phyloP scores from a whole-genome alignment of 2,888 invertebrate genomes.

The Ecdyonurus torrentis region DNA sequence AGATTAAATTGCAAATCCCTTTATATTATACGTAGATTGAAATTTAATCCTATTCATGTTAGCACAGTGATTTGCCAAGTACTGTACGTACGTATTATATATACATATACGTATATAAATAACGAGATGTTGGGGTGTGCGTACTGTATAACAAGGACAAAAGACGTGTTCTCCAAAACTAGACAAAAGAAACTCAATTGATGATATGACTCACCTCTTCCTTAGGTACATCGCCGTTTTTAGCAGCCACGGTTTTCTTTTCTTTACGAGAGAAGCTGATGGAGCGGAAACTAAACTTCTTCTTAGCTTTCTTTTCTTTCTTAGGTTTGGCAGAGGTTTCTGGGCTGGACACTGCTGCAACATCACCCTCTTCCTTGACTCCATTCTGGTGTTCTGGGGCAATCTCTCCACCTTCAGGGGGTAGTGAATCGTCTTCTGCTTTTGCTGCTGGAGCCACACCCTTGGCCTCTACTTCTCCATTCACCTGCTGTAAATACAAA shows the following conservation, averaged over 20 bases:
- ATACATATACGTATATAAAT: too few species aligned
- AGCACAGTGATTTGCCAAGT: too few species aligned
- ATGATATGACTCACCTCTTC: constrained; percentile 20
- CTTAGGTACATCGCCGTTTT: constrained; percentile 38
- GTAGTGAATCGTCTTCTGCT: background rate
- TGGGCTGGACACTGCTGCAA: constrained; percentile 39
- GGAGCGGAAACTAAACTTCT: constrained; percentile 79
- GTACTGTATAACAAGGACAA: too few species aligned
- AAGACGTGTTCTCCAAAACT: too few species aligned
- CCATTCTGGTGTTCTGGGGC: background rate
- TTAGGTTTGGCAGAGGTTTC: constrained; percentile 31
- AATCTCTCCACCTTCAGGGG: background rate
- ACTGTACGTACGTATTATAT: too few species aligned
- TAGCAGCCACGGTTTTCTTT: constrained; percentile 46
- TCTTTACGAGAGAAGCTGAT: constrained; percentile 78
- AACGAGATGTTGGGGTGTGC: too few species aligned
- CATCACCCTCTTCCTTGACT: constrained; percentile 44
- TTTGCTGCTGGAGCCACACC: background rate
- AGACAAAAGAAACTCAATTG: too few species aligned
- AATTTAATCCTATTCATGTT: too few species aligned
- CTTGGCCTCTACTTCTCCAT: background rate
- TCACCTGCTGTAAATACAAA: constrained; percentile 1
- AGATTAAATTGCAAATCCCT: too few species aligned
- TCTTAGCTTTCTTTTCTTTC: constrained; percentile 52
- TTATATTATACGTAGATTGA: too few species aligned